Base-by-base conservation (phyloP, 92 coral and sea anemone genomes). In the Zoanthus gigantus region DNA sequence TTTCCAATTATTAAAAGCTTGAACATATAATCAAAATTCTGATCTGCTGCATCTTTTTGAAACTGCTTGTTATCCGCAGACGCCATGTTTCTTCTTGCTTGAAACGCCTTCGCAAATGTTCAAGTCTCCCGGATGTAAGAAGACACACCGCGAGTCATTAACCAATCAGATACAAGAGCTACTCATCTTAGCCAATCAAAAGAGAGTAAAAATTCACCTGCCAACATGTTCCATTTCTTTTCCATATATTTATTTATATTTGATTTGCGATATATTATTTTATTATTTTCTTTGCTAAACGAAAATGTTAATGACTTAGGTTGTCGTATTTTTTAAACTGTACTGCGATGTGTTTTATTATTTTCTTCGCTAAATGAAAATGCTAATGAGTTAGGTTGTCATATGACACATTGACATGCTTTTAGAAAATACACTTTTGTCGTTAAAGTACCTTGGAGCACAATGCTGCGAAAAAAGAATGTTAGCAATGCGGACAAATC, bases 1-100 rank as follows among this genome's bases (percentile, higher is more conserved):
- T 97, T 97, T 71, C 99, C 99, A 87, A 97, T 97, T 89, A 97
- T 97, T 91, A 97, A 90, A 89, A 97, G 96, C 72, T 97, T 97
- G 90, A 97, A 97, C 99, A 97, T 97, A 73, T 97, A 97, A 88
- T 97, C 99, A 79, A 97, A 97, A 92, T 97, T 97, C 85, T 97
- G 99, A 74, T 97, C 99, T 82, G 99, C 99, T 54, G 99, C 99
- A 92, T 97, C 99, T 89, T 96, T 95, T 86, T 97, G 99, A 97
- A 97, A 95, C 91, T 92, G 93, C 89, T 97, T 97, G 91, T 97
- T 95, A 95, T 95, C 97, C 18, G 98, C 99, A 67, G 94, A 93
- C 99, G 99, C 99, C 99, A 97, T 97, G 86, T 73, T 50, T 50
- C 56, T 50, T 50, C 56, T 7, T 50, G 56, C 56, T 11, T 11